These are phyloP conservation scores for Nowickia ferox DNA, from an alignment of 2,888 invertebrate species.

Conservation along the genomic window DNA sequence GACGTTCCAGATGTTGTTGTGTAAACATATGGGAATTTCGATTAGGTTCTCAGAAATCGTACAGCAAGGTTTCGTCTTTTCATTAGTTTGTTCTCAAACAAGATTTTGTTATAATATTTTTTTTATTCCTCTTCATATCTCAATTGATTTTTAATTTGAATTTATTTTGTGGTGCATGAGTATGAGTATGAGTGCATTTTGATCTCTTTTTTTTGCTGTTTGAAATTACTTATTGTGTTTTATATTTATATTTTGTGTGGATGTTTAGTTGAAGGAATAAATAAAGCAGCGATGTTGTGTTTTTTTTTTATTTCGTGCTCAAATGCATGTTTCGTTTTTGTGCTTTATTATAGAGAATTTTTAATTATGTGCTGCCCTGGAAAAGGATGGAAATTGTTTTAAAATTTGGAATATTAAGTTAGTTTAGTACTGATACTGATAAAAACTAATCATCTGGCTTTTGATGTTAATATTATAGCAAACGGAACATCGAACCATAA, in stretches of 20 bases:
- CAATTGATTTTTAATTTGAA: conserved; percentile 65
- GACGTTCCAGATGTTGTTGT: conserved; percentile 56
- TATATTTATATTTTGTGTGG: background rate
- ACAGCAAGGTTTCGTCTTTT: conserved; percentile 30
- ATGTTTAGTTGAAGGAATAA: conserved; percentile 4
- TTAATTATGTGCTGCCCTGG: no score
- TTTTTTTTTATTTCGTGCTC: background rate
- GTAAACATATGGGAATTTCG: conserved; percentile 71
- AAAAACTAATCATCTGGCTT: no score
- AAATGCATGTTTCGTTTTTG: conserved; percentile 8
- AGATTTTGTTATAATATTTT: conserved; percentile 26
- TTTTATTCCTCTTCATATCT: conserved; percentile 18
- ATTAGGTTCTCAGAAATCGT: conserved; percentile 67
- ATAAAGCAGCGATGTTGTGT: background rate
- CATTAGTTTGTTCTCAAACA: background rate
- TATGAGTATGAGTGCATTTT: conserved; percentile 5
- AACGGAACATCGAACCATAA: no score
- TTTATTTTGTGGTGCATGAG: conserved; percentile 41
- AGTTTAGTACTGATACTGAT: no score
- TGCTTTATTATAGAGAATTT: background rate
- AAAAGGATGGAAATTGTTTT: no score
- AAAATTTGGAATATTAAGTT: no score
- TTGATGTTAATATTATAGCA: no score
- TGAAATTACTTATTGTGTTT: conserved; percentile 19
- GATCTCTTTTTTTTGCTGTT: conserved; percentile 3